Base-by-base conservation (phyloP, 2,797 vertebrate species). In the Mastacembelus armatus region DNA sequence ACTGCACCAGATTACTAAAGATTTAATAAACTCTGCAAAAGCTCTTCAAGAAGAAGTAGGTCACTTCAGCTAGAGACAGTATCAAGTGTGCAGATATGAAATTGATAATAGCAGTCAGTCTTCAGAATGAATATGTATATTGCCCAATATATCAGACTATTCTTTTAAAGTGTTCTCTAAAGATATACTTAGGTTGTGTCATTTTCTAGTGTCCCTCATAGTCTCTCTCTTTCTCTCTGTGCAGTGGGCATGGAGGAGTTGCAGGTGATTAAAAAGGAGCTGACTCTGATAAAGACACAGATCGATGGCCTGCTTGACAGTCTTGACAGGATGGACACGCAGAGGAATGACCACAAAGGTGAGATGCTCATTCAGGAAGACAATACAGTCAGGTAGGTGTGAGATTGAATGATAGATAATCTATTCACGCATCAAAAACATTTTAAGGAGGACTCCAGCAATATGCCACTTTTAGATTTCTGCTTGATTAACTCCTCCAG, bases 261-360 rank as follows among this genome's bases (percentile, higher is more conserved):
- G 86, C 93, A 94, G 90, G 92, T 92, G 83, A 94, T 94, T 89
- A 94, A 94, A 91, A 91, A 91, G 80, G 93, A 94, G 91, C 87
- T 94, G 91, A 94, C 92, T 74, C 85, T 92, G 88, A 94, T 94
- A 89, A 94, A 94, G 92, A 92, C 92, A 84, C 93, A 94, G 90
- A 93, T 94, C 77, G 93, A 94, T 88, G 93, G 93, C 64, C 92
- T 94, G 66, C 92, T 94, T 71, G 91, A 94, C 88, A 93, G 89
- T 78, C 93, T 94, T 83, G 93, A 94, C 88, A 93, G 88, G 88
- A 94, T 94, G 93, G 93, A 94, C 90, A 90, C 91, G 74, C 91
- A 93, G 85, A 91, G 80, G 87, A 89, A 73, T 56, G 89, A 93
- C 79, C 87, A 91, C 80, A 93, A 92, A 90, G 93, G 93, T 94